phyloP scores from a whole-genome alignment of 2,888 invertebrate species.

The Meteorus cinctellus region DNA sequence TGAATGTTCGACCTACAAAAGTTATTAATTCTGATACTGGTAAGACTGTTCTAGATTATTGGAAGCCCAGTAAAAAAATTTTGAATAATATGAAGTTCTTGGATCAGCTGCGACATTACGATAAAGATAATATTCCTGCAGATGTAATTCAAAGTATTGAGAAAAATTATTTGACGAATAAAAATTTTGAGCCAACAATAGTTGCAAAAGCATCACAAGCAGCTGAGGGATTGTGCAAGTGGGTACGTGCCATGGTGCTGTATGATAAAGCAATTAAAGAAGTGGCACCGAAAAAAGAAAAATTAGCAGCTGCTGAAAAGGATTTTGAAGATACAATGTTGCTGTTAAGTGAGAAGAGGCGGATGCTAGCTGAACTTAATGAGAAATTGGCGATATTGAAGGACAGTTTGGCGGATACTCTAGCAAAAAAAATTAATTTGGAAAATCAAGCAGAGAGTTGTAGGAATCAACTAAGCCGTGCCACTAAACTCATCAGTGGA shows the following conservation, averaged over 20 bases:
- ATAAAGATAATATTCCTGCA: slow-evolving; percentile 88
- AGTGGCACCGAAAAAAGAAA: slow-evolving; percentile 90
- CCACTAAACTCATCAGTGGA: slow-evolving; percentile 88
- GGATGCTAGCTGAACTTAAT: slow-evolving; percentile 84
- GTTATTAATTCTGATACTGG: slow-evolving; percentile 83
- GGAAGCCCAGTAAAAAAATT: slow-evolving; percentile 89
- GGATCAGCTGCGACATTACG: slow-evolving; percentile 83
- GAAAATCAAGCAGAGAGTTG: slow-evolving; percentile 83
- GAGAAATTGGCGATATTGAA: slow-evolving; percentile 83
- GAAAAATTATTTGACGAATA: slow-evolving; percentile 74
- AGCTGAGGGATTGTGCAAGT: slow-evolving; percentile 93
- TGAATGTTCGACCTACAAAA: slow-evolving; percentile 85
- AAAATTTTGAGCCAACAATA: slow-evolving; percentile 85
- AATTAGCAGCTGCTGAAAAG: slow-evolving; percentile 85
- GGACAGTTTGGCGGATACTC: slow-evolving; percentile 80
- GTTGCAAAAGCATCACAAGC: slow-evolving; percentile 94
- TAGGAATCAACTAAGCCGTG: slow-evolving; percentile 87
- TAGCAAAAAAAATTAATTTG: slow-evolving; percentile 80
- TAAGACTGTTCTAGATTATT: slow-evolving; percentile 84
- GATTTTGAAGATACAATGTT: slow-evolving; percentile 89
- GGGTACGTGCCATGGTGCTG: slow-evolving; percentile 93
- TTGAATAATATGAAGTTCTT: slow-evolving; percentile 88
- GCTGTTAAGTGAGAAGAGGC: slow-evolving; percentile 88
- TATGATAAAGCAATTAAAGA: slow-evolving; percentile 89
- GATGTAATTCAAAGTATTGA: slow-evolving; percentile 78